Conservation (phyloP, 2,797 vertebrate genomes). For the Acipenser transmontanus region DNA sequence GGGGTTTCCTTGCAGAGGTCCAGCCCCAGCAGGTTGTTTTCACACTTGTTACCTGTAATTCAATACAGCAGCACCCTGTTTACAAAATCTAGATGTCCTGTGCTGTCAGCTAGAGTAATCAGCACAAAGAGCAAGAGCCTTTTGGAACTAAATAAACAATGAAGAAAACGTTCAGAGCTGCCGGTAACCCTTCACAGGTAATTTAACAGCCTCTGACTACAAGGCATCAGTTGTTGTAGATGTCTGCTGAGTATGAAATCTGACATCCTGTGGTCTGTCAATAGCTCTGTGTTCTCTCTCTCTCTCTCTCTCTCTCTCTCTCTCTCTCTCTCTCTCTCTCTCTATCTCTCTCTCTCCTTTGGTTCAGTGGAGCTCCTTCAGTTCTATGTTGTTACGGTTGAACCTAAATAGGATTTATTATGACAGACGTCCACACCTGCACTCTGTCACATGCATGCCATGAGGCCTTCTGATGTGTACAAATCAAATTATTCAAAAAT, state of each 20-base stretch:
- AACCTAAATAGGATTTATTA: conserved; percentile 23
- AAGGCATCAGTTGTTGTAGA: conserved; percentile 54
- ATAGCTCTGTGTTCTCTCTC: conserved; percentile 35
- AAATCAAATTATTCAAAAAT: neutral
- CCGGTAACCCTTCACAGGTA: conserved; percentile 63
- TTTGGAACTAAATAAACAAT: conserved; percentile 64
- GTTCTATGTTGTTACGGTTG: conserved; percentile 23
- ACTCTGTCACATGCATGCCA: conserved; percentile 31
- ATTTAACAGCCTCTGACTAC: conserved; percentile 59
- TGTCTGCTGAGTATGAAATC: conserved; percentile 53
- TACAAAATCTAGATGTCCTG: conserved; percentile 61
- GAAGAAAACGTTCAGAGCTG: conserved; percentile 55
- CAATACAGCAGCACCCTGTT: conserved; percentile 51
- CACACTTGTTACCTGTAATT: conserved; percentile 61
- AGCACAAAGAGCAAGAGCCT: conserved; percentile 56
- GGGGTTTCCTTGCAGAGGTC: conserved; percentile 38
- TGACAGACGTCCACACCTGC: conserved; percentile 35
- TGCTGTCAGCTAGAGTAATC: conserved; percentile 61
- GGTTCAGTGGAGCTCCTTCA: conserved; percentile 30
- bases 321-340: conserved; percentile 8
- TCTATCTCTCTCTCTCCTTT: conserved; percentile 7
- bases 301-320: conserved; percentile 23
- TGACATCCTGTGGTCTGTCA: conserved; percentile 54
- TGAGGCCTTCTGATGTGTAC: conserved; percentile 2
- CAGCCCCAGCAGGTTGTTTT: conserved; percentile 49